Conservation (phyloP, 2,888 invertebrate genomes). For the Megamerina dolium region DNA sequence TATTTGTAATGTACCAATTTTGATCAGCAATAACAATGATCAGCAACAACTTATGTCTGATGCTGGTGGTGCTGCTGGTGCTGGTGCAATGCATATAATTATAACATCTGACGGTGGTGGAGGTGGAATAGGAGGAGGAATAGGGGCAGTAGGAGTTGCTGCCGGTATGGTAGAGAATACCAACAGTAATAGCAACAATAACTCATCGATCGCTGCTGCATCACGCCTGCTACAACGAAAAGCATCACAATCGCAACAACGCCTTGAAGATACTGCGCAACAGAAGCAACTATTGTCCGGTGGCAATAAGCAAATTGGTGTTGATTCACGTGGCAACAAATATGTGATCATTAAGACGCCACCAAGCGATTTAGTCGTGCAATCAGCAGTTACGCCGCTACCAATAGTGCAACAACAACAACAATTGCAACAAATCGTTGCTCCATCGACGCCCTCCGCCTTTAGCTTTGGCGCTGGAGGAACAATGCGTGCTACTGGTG, state of each 20-base stretch:
- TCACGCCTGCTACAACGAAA: constrained; percentile 12
- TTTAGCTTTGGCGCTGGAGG: constrained; percentile 17
- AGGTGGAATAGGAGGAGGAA: neutral
- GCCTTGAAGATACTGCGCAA: constrained; percentile 1
- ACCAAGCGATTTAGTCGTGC: constrained; percentile 19
- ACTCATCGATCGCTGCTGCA: neutral
- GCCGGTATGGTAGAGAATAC: neutral
- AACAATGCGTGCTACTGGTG: constrained; percentile 15
- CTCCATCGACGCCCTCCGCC: constrained; percentile 6
- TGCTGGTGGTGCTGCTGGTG: neutral
- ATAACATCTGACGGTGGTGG: neutral
- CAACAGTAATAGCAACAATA: neutral
- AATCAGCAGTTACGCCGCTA: neutral
- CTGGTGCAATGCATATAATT: too few relatives aligned
- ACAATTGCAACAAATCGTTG: constrained; percentile 10
- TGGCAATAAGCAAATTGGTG: constrained; percentile 28
- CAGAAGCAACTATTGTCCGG: constrained; percentile 16
- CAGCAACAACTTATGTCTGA: constrained; percentile 53
- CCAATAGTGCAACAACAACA: constrained; percentile 6
- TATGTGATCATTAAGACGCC: constrained; percentile 31
- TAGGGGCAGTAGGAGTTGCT: neutral
- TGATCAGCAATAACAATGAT: constrained; percentile 60
- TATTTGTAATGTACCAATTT: constrained; percentile 72
- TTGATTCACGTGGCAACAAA: constrained; percentile 44
- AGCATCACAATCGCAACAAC: constrained; percentile 15